Evolutionary conservation across 2,113 vertebrate species (phyloP).

Genomic region (Grammomys surdaster): DNA sequence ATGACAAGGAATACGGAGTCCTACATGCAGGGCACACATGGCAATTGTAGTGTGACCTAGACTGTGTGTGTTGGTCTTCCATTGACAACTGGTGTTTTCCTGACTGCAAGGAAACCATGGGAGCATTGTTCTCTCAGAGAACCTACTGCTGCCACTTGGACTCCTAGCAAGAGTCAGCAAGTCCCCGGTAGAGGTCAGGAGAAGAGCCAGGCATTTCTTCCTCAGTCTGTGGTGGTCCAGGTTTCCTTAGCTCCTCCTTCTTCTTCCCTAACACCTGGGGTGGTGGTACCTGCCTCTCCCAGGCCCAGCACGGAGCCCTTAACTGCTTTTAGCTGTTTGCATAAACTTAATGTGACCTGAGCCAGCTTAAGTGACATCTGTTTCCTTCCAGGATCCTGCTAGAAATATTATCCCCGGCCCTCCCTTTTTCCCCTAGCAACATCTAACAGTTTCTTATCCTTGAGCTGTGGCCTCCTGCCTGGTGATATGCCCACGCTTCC

Average conservation of each 20-base stretch:
- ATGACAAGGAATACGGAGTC: too few relatives aligned
- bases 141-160: background rate
- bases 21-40: rapidly evolving
- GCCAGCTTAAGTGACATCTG: background rate
- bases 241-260: too few relatives aligned
- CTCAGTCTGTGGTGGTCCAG: background rate
- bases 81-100: background rate
- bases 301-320: background rate
- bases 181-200: background rate
- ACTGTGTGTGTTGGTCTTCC: background rate
- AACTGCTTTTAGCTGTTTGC: background rate
- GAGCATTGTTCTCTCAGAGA: background rate
- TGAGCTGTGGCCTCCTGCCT: background rate
- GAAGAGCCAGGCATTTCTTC: background rate
- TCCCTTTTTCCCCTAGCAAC: background rate
- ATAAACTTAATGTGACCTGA: rapidly evolving
- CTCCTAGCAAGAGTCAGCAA: background rate
- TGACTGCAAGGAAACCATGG: background rate
- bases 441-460: too few relatives aligned
- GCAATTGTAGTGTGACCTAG: rapidly evolving
- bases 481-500: background rate
- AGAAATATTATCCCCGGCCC: background rate
- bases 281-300: background rate
- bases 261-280: background rate
- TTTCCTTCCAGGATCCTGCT: background rate